Evolutionary conservation across 2,797 vertebrate genomes (phyloP).

Genomic region (Microctenopoma steveboyesi): DNA sequence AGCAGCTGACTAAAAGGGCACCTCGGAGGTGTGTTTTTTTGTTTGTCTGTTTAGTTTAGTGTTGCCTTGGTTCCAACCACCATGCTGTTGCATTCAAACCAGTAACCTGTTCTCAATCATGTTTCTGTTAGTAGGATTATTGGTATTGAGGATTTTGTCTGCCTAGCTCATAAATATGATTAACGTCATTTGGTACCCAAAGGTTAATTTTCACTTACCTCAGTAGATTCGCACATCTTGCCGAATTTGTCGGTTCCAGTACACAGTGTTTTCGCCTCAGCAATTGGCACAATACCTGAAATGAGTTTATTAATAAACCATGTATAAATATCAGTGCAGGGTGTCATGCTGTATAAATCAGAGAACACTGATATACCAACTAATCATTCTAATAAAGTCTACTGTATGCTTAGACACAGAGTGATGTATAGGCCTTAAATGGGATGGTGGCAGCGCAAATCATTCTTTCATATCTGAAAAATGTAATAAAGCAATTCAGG

Average conservation of each 20-base stretch:
- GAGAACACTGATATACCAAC: too few relatives aligned
- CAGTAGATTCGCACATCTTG: constrained; percentile 95
- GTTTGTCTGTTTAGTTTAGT: too few relatives aligned
- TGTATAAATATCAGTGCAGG: neutral
- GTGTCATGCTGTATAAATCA: neutral
- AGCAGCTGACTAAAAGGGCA: neutral
- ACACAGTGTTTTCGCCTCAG: constrained; percentile 93
- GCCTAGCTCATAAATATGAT: neutral
- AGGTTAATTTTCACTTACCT: constrained; percentile 80
- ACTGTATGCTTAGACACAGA: neutral
- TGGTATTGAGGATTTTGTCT: neutral
- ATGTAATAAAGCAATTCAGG: neutral
- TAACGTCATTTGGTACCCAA: neutral
- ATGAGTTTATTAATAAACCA: constrained; percentile 4
- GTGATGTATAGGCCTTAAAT: neutral
- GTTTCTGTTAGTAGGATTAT: neutral
- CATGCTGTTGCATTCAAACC: neutral
- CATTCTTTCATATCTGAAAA: neutral
- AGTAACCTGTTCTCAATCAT: neutral
- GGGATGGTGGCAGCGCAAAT: too few relatives aligned
- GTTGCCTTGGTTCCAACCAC: too few relatives aligned
- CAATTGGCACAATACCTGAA: constrained; percentile 93
- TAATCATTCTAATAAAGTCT: neutral
- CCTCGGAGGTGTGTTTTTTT: neutral
- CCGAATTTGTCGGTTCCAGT: constrained; percentile 92